A percentile compares a stretch with the other conserved stretches of the same genome.
These are phyloP conservation scores for Pantala flavescens DNA, from an alignment of 1,140 invertebrate species.

Conservation along the genomic window DNA sequence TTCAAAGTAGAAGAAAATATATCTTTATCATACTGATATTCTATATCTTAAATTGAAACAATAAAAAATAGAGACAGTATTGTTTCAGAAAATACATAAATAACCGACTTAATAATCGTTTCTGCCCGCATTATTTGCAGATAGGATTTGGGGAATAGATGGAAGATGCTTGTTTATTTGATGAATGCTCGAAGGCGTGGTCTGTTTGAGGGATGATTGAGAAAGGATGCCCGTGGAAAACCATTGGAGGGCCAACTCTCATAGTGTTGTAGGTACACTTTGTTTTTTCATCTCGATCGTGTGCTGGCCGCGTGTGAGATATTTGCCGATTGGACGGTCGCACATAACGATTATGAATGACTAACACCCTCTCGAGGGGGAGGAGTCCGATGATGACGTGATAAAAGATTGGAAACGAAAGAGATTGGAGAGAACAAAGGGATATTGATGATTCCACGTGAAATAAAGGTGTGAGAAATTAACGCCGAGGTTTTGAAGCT, in stretches of 20 bases:
- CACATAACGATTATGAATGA: conserved; percentile 3
- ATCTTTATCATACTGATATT: too few species aligned
- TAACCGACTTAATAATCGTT: too few species aligned
- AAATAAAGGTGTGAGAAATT: conserved; percentile 10
- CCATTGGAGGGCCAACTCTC: not conserved
- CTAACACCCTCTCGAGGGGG: not conserved
- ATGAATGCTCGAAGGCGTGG: not conserved
- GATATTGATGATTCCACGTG: not conserved
- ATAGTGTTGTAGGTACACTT: not conserved
- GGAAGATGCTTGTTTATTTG: not conserved
- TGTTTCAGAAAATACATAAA: too few species aligned
- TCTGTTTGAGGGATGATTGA: not conserved
- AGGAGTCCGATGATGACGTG: not conserved
- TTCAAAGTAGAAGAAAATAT: too few species aligned
- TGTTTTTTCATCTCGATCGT: not conserved
- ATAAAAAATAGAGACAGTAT: too few species aligned
- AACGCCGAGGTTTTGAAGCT: not conserved
- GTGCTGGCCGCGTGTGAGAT: not conserved
- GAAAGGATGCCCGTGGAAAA: conserved; percentile 1
- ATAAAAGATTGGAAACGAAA: not conserved
- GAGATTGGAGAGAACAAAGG: too few species aligned
- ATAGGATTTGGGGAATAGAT: not conserved
- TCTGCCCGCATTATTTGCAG: too few species aligned
- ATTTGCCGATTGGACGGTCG: not conserved
- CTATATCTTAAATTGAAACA: too few species aligned